Base-by-base conservation (phyloP, 1,140 invertebrate species). In the Cotesia vestalis region DNA sequence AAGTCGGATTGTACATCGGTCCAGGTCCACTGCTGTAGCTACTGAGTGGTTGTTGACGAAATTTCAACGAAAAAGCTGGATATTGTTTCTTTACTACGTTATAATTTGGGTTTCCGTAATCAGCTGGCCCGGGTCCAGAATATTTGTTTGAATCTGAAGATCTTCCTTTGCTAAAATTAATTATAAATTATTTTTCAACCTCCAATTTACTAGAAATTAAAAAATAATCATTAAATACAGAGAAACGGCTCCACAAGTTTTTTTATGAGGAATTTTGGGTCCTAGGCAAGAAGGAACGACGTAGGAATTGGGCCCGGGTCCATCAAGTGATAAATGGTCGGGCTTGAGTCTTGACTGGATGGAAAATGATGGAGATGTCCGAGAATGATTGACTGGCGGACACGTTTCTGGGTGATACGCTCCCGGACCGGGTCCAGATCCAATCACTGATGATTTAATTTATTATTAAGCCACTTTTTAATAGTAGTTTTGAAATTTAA, bases 221-320 rank as follows among this genome's bases (percentile, higher is more conserved):
- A 63, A 63, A 52, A 61, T 59, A 20, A 34, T 57, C 38, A 17
- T 12, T 27, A 71, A 66, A 20, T 78, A 85, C 85, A 86, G 85
- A 6, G 81, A 77, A 57, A 81, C 85, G 60, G 84, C 84, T 61
- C 78, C 83, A 68, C 77, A 66, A n/a, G 83, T 79, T 46, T 64
- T 71, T 71, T 85, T 85, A 53, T 86, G 80, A 0, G 84, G 82
- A 35, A 85, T 79, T 66, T 79, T 83, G 0, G 84, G 82, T 4
- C 83, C 84, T 36, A 86, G 80, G 60, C 82, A 84, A 4, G 81
- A 79, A 5, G 84, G 84, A 9, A 87, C 55, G 40, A 68, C 63
- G 63, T 84, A 83, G 1, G 66, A 72, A 71, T 80, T 84, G 11
- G 86, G 86, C 11, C 84, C 85, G 35, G 85, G 85, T 2, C 80